These are phyloP conservation scores for Gandaritis pyraliata DNA, from an alignment of 2,888 invertebrate species.

Conservation along the genomic window DNA sequence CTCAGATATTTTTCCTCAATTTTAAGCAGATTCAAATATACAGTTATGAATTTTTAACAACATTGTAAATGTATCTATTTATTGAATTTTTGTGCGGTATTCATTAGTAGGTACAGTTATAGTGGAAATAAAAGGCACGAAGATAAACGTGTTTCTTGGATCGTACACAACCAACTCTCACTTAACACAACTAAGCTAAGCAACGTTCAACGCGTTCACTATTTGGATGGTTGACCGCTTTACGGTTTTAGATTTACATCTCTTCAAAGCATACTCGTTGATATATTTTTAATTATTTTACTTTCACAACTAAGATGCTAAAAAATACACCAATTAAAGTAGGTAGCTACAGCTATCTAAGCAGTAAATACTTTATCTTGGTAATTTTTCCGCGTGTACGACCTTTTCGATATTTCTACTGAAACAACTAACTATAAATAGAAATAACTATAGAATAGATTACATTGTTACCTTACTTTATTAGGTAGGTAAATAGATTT, in stretches of 20 bases:
- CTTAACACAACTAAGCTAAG: neutral
- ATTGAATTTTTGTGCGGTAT: constrained; percentile 28
- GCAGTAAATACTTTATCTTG: too few relatives aligned
- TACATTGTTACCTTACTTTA: too few relatives aligned
- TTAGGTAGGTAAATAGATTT: too few relatives aligned
- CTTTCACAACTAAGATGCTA: too few relatives aligned
- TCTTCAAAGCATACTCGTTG: neutral
- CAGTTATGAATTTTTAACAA: constrained; percentile 31
- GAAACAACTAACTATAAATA: too few relatives aligned
- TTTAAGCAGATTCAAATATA: constrained; percentile 25
- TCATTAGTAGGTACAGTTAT: constrained; percentile 26
- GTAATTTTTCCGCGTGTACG: too few relatives aligned
- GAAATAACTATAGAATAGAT: too few relatives aligned
- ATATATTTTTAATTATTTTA: too few relatives aligned
- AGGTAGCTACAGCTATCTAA: too few relatives aligned
- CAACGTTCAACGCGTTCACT: neutral
- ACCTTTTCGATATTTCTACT: too few relatives aligned
- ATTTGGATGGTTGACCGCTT: neutral
- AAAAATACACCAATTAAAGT: too few relatives aligned
- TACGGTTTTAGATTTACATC: neutral
- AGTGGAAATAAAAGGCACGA: constrained; percentile 56
- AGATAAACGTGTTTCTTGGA: constrained; percentile 43
- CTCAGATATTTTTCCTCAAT: neutral
- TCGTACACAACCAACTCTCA: constrained; percentile 9
- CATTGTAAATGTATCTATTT: constrained; percentile 20